Base-by-base conservation (phyloP, 2,888 invertebrate genomes). In the Caenorhabditis japonica region DNA sequence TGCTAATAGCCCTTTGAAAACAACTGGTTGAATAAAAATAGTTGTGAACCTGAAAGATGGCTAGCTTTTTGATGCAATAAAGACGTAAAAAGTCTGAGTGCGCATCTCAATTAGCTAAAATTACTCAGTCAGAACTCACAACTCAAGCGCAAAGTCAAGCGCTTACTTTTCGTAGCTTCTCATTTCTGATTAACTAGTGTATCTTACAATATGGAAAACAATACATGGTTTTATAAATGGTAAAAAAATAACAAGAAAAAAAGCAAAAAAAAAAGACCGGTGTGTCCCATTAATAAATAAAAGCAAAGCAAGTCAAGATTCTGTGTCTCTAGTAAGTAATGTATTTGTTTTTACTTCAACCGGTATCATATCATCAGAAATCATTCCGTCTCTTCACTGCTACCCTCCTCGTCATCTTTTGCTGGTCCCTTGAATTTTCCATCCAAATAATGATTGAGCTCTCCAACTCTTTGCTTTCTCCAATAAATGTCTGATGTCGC, bases 401-500 rank as follows among this genome's bases (percentile, higher is more conserved):
- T 44, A n/a, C 60, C 60, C 4, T 10, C 51, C 1, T 61, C 70
- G 3, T 66, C 71, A 1, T 71, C 75, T 39, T 61, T 58, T 8
- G 52, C 60, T 4, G 64, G 68, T 39, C 66, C 71, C 41, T 66
- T 66, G 61, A 70, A 62, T 47, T 74, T 60, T 30, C 70, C 73
- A 39, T 74, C 62, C 52, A 77, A 60, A 49, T 74, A 77, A 12
- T 74, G 59, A 21, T 27, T 27, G 19, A 77, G 34, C 23, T 64
- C 61, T 3, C 23, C 34, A n/a, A 51, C 38, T 43, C 53, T 49
- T 19, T 58, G 53, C 36, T 68, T 66, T 34, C 62, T 56, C 77
- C 77, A 77, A 33, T 77, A 60, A 21, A 77, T 62, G 21, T 62
- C 56, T 3, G 71, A 59, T 10, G 69, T 73, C 8, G 66, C 73